phyloP scores from a whole-genome alignment of 2,888 invertebrate genomes.

The Stramonita haemastoma region DNA sequence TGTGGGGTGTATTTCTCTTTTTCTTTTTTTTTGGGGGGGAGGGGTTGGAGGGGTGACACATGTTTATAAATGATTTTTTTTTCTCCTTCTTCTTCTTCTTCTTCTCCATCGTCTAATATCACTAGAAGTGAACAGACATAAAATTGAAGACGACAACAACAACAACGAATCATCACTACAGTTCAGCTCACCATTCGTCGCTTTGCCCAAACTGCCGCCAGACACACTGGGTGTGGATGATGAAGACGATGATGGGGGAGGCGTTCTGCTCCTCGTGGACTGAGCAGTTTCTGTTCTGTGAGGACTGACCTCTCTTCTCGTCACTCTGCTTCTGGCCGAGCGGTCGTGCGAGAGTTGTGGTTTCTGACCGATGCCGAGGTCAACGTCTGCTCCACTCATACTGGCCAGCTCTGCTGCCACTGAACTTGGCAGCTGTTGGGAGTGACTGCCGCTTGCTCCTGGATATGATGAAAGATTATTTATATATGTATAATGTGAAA shows the following conservation, averaged over 20 bases:
- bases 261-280: background rate
- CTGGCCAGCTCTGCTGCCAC: constrained; percentile 68
- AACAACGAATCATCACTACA: background rate
- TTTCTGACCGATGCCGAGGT: no score
- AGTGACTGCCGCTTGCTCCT: no score
- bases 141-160: no score
- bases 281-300: constrained; percentile 26
- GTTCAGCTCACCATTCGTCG: background rate
- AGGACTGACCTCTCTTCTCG: background rate
- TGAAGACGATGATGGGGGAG: constrained; percentile 22
- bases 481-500: background rate
- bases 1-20: no score
- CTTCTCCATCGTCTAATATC: background rate
- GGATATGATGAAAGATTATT: background rate
- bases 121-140: background rate
- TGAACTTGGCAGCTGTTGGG: constrained; percentile 44
- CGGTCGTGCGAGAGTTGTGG: background rate
- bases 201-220: constrained; percentile 1
- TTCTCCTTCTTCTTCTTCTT: background rate
- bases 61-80: no score
- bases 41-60: no score
- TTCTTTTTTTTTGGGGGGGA: no score
- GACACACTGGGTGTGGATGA: background rate
- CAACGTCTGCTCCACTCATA: constrained; percentile 64
- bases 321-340: background rate